Base-by-base conservation (phyloP, 1,140 invertebrate species). In the Teleogryllus occipitalis region DNA sequence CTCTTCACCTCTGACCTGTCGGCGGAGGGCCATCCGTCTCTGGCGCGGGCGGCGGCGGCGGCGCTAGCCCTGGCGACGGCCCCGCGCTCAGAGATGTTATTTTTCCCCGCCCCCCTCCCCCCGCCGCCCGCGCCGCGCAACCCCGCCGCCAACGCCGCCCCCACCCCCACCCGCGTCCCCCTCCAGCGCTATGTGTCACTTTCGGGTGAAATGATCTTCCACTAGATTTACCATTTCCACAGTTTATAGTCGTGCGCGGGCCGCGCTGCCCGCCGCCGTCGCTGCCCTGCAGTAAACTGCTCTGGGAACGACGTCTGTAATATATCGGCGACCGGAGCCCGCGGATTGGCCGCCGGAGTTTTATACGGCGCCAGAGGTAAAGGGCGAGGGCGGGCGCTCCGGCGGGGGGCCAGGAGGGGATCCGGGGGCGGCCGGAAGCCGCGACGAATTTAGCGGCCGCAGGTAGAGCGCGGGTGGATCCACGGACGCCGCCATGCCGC, bases 181-280 rank as follows among this genome's bases (percentile, higher is more conserved):
- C 54, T 78, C 27, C 54, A 75, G 78, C 27, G 65, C 85, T 84
- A 87, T 87, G 87, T 85, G 87, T 87, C 87, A 87, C 87, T 87
- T 87, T 87, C 86, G 85, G 86, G 85, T 87, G 86, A 86, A 83
- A 86, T 87, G 86, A 86, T 86, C 85, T 87, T 85, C 86, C 86
- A 86, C 83, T 87, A 87, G 86, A 87, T 87, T 87, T 87, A 87
- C 85, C 86, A 87, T 87, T 87, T 85, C 85, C 84, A 86, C 83
- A 84, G 85, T 85, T 84, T 85, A 86, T 86, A 83, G 85, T 81
- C 83, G 75, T 80, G 80, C 83, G 83, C 84, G 83, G 85, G 83
- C 84, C 85, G 81, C 54, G 54, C 54, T 18, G 18, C 49, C 49
- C 54, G 10, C 0, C 54, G 10, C 54, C 18, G 54, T 65, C 54